Base-by-base conservation (phyloP, 2,888 invertebrate genomes). In the Leptopilina syphax region DNA sequence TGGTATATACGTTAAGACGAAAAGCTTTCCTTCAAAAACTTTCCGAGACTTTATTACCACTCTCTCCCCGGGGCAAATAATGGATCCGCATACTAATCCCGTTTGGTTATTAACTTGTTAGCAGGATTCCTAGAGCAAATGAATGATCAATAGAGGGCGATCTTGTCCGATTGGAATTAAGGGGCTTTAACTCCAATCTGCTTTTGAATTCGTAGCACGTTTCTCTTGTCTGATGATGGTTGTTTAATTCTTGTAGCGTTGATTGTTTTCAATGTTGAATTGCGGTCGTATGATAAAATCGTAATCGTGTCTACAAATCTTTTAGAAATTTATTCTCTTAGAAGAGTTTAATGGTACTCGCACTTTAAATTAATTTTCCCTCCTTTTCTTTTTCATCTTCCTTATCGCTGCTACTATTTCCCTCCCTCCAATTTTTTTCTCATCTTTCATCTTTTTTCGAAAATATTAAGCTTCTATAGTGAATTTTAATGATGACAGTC, bases 71-170 rank as follows among this genome's bases (percentile, higher is more conserved):
- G 54, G 54, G 57, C 27, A 27, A 57, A 73, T 57, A 57, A 54
- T 57, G 54, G 73, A 73, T 73, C 73, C 54, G 73, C 73, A 73
- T 73, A 73, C 73, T 73, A 73, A 73, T 73, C 57, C 73, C 73
- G 6, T 73, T 73, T 50, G 73, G 73, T 73, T 73, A 73, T 73
- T 57, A 73, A 73, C 73, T 73, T 73, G 73, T 73, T 73, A 73
- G 73, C 73, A 73, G 54, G 73, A 73, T 54, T 54, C 57, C 57
- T 8, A 73, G 73, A 54, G 73, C 57, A 57, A 54, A 57, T 24
- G 57, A 34, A 73, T 73, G 57, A 73, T 57, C 73, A 73, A 73
- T 73, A 57, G 13, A 9, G 12, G 57, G 73, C 34, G 27, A 73
- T 73, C 73, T 73, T 73, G 73, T 54, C 73, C n/a, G 57, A 50